These are phyloP conservation scores for Ammodytes dubius DNA, from an alignment of 2,113 vertebrate species.

Conservation along the genomic window DNA sequence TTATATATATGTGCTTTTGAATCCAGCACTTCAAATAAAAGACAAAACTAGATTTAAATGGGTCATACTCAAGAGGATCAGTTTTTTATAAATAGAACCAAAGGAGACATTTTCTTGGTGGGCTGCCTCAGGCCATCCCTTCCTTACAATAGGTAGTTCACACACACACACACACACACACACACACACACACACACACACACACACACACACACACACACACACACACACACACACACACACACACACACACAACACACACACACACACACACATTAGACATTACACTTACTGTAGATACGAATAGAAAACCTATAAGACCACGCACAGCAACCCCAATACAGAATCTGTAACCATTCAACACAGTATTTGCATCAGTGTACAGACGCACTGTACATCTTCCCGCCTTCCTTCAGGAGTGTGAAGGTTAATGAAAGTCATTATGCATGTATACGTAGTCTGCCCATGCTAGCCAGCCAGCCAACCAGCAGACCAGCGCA, in stretches of 20 bases:
- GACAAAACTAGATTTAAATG: slow-evolving; percentile 12
- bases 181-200: slow-evolving; percentile 19
- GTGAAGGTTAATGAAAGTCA: slow-evolving; percentile 80
- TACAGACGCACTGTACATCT: slow-evolving; percentile 52
- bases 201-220: no score
- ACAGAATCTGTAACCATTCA: neutral
- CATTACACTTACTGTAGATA: slow-evolving; percentile 3
- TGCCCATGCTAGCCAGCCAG: slow-evolving; percentile 36
- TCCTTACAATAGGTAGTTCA: slow-evolving; percentile 15
- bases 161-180: neutral
- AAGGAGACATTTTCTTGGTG: slow-evolving; percentile 5
- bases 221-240: slow-evolving; percentile 4
- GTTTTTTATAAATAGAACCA: slow-evolving; percentile 22
- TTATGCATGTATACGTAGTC: slow-evolving; percentile 70
- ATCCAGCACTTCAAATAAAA: neutral
- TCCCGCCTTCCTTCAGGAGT: slow-evolving; percentile 52
- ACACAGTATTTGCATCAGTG: slow-evolving; percentile 22
- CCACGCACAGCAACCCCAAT: neutral
- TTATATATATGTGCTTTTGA: neutral
- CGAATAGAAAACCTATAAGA: neutral
- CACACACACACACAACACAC: slow-evolving; percentile 16
- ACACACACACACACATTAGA: no score
- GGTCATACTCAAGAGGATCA: neutral
- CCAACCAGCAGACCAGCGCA: neutral
- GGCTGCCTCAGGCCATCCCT: slow-evolving; percentile 19